Evolutionary conservation across 2,888 invertebrate species (phyloP), one percentile per base, ranked within the genome.

Genomic region (Ennomos fuscantarius): DNA sequence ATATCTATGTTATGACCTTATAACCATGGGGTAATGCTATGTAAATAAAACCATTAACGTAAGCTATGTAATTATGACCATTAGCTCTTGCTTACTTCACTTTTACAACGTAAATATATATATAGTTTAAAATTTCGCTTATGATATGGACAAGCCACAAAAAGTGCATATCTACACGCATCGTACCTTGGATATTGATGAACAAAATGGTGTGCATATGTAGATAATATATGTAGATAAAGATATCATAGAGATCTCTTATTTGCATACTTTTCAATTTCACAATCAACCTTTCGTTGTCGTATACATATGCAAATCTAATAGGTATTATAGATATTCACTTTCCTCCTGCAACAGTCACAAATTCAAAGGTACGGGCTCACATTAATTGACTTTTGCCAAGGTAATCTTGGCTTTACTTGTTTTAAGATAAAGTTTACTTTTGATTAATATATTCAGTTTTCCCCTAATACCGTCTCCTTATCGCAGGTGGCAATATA

Each of bases 401-500:
- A 43, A 8, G 15, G 58, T 39, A 76, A 67, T 68, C 36, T 69
- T 37, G 45, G 36, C 73, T 64, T 42, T 82, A 68, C 2, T 0
- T 0, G 0, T 0, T 2, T 2, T 0, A 2, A 0, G 2, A 50
- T 65, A 81, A 63, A 62, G 72, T 70, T 63, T 46, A 44, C 40
- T 73, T 79, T 80, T 2, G 61, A 48, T 41, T 58, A 54, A 10
- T 45, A 8, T 51, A 51, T 55, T 52, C 64, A 47, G 48, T 47
- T 63, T 72, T 69, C 59, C 65, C 70, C 66, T 73, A 78, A 81
- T 75, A 79, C 75, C 66, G 58, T 65, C 73, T 78, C 76, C 76
- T 80, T 81, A 83, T 83, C 79, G 78, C 80, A 81, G 81, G 82
- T 81, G 80, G 80, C 75, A 79, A 75, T 78, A 76, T 79, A 74